Conservation (phyloP, 2,888 invertebrate genomes). For the Isoperla grammatica region DNA sequence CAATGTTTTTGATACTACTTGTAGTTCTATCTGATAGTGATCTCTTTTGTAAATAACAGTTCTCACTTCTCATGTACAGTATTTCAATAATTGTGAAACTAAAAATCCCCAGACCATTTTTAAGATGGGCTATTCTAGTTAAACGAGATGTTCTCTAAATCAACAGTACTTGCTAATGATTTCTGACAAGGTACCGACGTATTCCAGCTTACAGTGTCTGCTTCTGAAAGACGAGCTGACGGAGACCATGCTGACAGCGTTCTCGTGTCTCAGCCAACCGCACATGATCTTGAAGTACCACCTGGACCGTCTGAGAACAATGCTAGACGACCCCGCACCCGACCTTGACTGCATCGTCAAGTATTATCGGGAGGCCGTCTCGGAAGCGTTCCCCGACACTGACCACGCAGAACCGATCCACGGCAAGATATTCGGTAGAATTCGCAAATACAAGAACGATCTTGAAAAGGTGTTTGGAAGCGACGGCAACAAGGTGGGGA, state of each 20-base stretch:
- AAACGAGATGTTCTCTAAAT: no score
- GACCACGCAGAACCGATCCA: slow-evolving; percentile 23
- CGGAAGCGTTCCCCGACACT: slow-evolving; percentile 34
- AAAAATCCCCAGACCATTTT: no score
- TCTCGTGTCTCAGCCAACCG: slow-evolving; percentile 47
- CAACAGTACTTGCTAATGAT: no score
- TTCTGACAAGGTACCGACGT: no score
- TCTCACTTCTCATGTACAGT: no score
- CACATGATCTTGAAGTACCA: slow-evolving; percentile 42
- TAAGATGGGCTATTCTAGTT: no score
- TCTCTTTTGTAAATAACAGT: no score
- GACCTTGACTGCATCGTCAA: slow-evolving; percentile 27
- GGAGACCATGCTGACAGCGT: slow-evolving; percentile 43
- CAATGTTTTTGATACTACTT: no score
- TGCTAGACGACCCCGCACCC: background rate
- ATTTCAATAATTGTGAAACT: no score
- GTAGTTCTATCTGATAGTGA: no score
- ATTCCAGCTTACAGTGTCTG: slow-evolving; percentile 39
- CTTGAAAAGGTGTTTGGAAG: slow-evolving; percentile 30
- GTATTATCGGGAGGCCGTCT: slow-evolving; percentile 32
- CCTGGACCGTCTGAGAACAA: slow-evolving; percentile 36
- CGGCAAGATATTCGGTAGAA: slow-evolving; percentile 40
- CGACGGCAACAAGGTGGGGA: no score
- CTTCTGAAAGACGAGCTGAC: slow-evolving; percentile 38
- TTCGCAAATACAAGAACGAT: slow-evolving; percentile 33